Evolutionary conservation across 2,888 invertebrate genomes (phyloP), one percentile per base, ranked within the genome.

Genomic region (Meandrusa payeni): DNA sequence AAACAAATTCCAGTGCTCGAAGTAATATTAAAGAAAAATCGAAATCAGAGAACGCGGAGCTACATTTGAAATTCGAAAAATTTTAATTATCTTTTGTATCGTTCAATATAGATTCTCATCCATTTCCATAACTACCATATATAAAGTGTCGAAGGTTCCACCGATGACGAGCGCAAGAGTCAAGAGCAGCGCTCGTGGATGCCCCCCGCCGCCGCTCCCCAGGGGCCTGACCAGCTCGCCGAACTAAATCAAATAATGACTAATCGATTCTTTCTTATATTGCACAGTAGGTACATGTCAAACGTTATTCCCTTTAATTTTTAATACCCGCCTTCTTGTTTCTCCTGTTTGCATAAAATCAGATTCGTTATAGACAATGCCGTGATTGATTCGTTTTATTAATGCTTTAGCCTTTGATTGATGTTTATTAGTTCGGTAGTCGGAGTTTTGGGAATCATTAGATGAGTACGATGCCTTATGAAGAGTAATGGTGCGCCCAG

Each of bases 201-300:
- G 63, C 78, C 83, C 82, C 86, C 86, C 64, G 76, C 71, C 63
- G 83, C 61, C 70, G 43, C 83, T 48, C 85, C 50, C 66, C 85
- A 68, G 86, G 86, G 73, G 80, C 73, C 76, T 44, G 57, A 59
- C 68, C 68, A 66, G 69, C 68, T 72, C 74, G 76, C 77, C 79
- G 81, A 81, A 86, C 87, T 86, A 87, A 87, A 86, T 86, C 87
- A 87, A 86, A 87, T 85, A 87, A 85, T 87, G 87, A 87, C 87
- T 85, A 87, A 87, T 87, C 85, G 87, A 78, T 80, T 86, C 73
- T 76, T 66, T 73, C 80, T 76, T 77, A 83, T 82, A 87, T 87
- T 86, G 86, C 85, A 87, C 87, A 85, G 87, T 86, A 87, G 87
- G 85, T 85, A 82, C 81, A 87, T 85, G 83, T 86, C 86, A 86